phyloP scores from a whole-genome alignment of 2,888 invertebrate species.

The Leptura quadrifasciata region DNA sequence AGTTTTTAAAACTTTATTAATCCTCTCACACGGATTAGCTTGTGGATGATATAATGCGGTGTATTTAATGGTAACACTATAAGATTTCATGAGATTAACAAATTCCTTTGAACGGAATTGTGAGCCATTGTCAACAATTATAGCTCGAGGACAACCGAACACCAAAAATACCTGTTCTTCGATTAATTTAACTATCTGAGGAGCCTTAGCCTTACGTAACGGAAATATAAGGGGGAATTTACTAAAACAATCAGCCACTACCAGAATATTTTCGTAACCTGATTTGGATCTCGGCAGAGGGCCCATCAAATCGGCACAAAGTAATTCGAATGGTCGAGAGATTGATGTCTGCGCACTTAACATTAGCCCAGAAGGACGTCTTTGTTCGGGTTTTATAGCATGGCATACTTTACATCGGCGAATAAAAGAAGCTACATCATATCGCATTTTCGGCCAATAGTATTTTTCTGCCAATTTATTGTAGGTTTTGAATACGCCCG shows the following conservation, averaged over 20 bases:
- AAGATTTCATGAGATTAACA: slow-evolving; percentile 28
- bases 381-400: slow-evolving; percentile 43
- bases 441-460: slow-evolving; percentile 44
- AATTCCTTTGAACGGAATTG: slow-evolving; percentile 43
- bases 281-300: slow-evolving; percentile 48
- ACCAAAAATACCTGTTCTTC: slow-evolving; percentile 49
- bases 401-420: slow-evolving; percentile 28
- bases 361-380: slow-evolving; percentile 41
- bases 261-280: slow-evolving; percentile 50
- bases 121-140: slow-evolving; percentile 47
- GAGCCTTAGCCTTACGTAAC: slow-evolving; percentile 43
- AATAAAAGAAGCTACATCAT: slow-evolving; percentile 36
- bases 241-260: too few species aligned
- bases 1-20: slow-evolving; percentile 63
- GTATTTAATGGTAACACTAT: slow-evolving; percentile 41
- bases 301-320: slow-evolving; percentile 47
- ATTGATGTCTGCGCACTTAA: slow-evolving; percentile 27
- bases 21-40: slow-evolving; percentile 64
- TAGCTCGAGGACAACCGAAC: slow-evolving; percentile 44
- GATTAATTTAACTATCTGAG: slow-evolving; percentile 31
- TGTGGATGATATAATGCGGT: slow-evolving; percentile 64
- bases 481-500: slow-evolving; percentile 28
- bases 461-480: slow-evolving; percentile 7
- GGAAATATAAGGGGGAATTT: slow-evolving; percentile 50
- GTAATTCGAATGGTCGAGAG: slow-evolving; percentile 43